Evolutionary conservation across 2,113 vertebrate species (phyloP), one percentile per base, ranked within the genome.

Genomic region (Blennius ocellaris): DNA sequence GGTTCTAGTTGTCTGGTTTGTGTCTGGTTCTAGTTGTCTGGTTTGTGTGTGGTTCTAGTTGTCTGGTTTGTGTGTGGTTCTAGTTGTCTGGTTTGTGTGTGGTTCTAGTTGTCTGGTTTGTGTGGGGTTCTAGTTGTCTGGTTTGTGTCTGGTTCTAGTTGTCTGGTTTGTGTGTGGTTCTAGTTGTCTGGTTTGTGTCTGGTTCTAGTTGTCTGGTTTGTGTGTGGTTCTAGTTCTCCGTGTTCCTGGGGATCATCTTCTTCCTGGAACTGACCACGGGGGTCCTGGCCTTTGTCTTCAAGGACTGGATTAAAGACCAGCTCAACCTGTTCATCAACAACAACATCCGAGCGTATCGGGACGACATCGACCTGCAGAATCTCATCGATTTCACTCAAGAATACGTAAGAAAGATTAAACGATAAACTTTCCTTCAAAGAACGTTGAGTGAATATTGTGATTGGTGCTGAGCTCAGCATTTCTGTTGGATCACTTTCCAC

Each of bases 241-340:
- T 99, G 67, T 99, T 99, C 87, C 94, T 99, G 87, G 97, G 97
- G 57, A 98, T 99, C 81, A 99, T 99, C 87, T 99, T 99, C 87
- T 99, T 99, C 93, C 74, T 99, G 96, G 97, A 99, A 93, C 86
- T 99, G 75, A 99, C 97, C 1, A 96, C 97, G 5, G 97, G 97
- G 17, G 92, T 99, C 67, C 90, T 99, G 92, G 97, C 97, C 1
- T 99, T 99, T 78, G 97, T 99, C 66, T 99, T 99, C 83, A 99
- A 99, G 93, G 97, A 99, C 92, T 99, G 97, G 97, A 99, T 99
- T 89, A 98, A 98, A 91, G 97, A 99, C 90, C 97, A 99, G 93
- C 95, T 99, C 59, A 97, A 99, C 90, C 94, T 99, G 87, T 99
- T 99, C 83, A 99, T 99, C 91, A 98, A 99, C 94, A 99, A 98